A percentile compares a stretch with the other conserved stretches of the same genome.
Evolutionary conservation across 2,888 invertebrate species (phyloP).

Genomic region (Bhutanitis thaidina): DNA sequence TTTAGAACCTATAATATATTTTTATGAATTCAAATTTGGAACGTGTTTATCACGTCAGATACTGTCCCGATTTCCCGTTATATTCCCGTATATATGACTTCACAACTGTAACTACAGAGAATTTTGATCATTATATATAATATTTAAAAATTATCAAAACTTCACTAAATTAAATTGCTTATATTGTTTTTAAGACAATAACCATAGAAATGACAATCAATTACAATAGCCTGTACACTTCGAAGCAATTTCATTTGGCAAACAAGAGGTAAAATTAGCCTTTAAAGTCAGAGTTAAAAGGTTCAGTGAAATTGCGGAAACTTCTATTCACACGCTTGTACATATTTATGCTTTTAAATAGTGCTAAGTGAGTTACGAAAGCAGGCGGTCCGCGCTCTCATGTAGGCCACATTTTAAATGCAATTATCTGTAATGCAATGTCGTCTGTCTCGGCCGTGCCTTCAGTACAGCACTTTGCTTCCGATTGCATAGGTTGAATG

Average conservation of each 20-base stretch:
- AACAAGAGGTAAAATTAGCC: conserved; percentile 4
- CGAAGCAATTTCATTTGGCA: not conserved
- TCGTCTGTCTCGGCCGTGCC: conserved; percentile 38
- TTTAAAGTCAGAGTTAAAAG: conserved; percentile 1
- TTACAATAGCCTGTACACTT: not conserved
- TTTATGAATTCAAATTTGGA: too few relatives aligned
- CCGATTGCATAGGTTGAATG: conserved; percentile 22
- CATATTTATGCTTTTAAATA: conserved; percentile 45
- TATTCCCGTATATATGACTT: too few relatives aligned
- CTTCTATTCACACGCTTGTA: conserved; percentile 18
- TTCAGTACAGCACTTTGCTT: conserved; percentile 25
- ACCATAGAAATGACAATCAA: too few relatives aligned
- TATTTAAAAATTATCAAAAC: too few relatives aligned
- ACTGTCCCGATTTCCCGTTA: too few relatives aligned
- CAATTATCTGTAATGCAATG: conserved; percentile 56
- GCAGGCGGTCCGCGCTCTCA: conserved; percentile 33
- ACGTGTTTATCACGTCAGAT: too few relatives aligned
- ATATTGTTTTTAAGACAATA: too few relatives aligned
- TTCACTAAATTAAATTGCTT: too few relatives aligned
- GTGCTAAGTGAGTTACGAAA: conserved; percentile 53
- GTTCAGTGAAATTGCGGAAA: not conserved
- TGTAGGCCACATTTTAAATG: conserved; percentile 48
- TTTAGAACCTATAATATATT: too few relatives aligned
- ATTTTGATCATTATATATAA: too few relatives aligned
- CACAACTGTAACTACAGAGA: too few relatives aligned